A percentile compares a stretch with the other conserved stretches of the same genome.
Evolutionary conservation across 2,888 invertebrate species (phyloP).

Genomic region (Pheosia gnoma): DNA sequence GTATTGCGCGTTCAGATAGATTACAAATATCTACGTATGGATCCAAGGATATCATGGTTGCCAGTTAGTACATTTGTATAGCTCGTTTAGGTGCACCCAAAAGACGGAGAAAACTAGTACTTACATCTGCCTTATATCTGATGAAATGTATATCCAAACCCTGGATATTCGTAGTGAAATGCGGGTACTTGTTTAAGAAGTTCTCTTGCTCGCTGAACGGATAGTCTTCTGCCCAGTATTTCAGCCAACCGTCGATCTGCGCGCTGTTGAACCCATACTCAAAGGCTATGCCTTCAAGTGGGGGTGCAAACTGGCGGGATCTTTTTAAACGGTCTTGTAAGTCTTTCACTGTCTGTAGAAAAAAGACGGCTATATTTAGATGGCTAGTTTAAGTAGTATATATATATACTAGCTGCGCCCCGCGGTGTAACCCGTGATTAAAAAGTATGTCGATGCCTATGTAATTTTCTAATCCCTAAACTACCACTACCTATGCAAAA

Average conservation of each 20-base stretch:
- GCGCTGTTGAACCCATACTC: slow-evolving; percentile 92
- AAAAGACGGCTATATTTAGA: background rate
- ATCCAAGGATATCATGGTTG: too few species aligned
- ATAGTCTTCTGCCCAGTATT: slow-evolving; percentile 92
- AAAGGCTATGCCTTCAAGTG: slow-evolving; percentile 88
- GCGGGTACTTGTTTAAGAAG: slow-evolving; percentile 88
- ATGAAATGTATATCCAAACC: slow-evolving; percentile 85
- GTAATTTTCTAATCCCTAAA: too few species aligned
- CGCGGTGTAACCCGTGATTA: too few species aligned
- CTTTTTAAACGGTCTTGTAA: slow-evolving; percentile 57
- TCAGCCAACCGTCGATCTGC: slow-evolving; percentile 85
- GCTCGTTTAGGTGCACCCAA: too few species aligned
- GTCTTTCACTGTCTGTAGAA: slow-evolving; percentile 61
- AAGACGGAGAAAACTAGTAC: background rate
- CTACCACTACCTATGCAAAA: too few species aligned
- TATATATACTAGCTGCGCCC: too few species aligned
- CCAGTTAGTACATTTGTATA: too few species aligned
- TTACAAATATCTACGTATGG: too few species aligned
- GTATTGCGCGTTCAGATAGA: too few species aligned
- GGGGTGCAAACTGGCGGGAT: slow-evolving; percentile 66
- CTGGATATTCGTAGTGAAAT: slow-evolving; percentile 91
- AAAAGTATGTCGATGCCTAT: too few species aligned
- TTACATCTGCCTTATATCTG: slow-evolving; percentile 79
- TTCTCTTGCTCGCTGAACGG: slow-evolving; percentile 85
- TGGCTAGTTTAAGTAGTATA: too few species aligned